These are phyloP conservation scores for Mycogona germanica DNA, from an alignment of 2,888 invertebrate genomes.

Conservation along the genomic window DNA sequence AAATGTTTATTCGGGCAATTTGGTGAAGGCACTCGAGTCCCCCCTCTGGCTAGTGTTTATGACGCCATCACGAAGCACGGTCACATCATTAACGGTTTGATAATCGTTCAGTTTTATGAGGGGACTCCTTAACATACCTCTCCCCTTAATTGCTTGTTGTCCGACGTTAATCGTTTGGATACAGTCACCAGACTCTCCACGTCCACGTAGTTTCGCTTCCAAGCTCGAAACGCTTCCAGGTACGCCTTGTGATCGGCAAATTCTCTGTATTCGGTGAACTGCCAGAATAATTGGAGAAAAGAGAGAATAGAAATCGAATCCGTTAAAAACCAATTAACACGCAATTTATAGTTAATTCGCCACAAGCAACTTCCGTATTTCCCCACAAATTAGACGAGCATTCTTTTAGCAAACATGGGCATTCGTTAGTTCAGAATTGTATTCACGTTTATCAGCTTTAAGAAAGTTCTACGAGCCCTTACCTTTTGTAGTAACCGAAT, in stretches of 20 bases:
- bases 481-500: conserved; percentile 28
- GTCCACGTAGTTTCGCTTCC: conserved; percentile 19
- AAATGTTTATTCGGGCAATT: too few relatives aligned
- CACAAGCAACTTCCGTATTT: not conserved
- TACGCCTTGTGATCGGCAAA: conserved; percentile 16
- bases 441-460: too few relatives aligned
- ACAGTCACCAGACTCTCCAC: conserved; percentile 19
- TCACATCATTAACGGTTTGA: too few relatives aligned
- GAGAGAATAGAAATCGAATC: not conserved
- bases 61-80: too few relatives aligned
- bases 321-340: not conserved
- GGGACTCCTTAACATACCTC: conserved; percentile 16
- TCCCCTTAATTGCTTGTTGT: conserved; percentile 17
- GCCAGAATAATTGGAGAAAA: not conserved
- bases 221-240: conserved; percentile 16
- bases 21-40: too few relatives aligned
- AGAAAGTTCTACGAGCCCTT: not conserved
- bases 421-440: too few relatives aligned
- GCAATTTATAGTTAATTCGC: not conserved
- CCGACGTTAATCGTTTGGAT: conserved; percentile 18
- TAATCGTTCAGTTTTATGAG: too few relatives aligned
- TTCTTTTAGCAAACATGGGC: not conserved
- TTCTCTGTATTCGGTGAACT: conserved; percentile 18
- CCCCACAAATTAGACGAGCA: not conserved
- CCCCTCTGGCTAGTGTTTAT: too few relatives aligned